Evolutionary conservation across 1,140 invertebrate species (phyloP).

Genomic region (Sycophaga agraensis): DNA sequence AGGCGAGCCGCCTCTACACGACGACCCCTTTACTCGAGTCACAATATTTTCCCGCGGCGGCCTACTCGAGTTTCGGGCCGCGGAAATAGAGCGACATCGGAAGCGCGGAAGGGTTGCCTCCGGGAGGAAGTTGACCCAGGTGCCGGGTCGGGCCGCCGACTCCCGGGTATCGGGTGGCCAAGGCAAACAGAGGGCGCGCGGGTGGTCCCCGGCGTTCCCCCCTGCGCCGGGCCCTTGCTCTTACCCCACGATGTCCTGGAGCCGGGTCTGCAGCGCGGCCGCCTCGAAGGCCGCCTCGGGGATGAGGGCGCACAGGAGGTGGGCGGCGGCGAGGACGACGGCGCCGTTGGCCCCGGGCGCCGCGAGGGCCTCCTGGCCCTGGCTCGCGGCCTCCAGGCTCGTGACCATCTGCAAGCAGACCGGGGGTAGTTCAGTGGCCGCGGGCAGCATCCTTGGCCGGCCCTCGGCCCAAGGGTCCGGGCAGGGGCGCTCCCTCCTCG

Average conservation of each 20-base stretch:
- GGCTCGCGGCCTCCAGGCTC: slow-evolving; percentile 47
- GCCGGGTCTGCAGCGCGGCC: slow-evolving; percentile 40
- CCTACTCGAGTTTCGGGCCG: background rate
- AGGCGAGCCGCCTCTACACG: background rate
- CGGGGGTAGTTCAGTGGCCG: no score
- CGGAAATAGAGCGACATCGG: slow-evolving; percentile 19
- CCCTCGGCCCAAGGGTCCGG: no score
- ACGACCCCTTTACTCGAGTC: slow-evolving; percentile 11
- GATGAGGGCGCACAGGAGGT: slow-evolving; percentile 53
- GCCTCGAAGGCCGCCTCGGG: slow-evolving; percentile 51
- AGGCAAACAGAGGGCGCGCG: slow-evolving; percentile 41
- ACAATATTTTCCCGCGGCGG: slow-evolving; percentile 12
- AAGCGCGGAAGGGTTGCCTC: slow-evolving; percentile 34
- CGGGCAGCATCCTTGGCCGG: no score
- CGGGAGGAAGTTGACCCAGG: slow-evolving; percentile 57
- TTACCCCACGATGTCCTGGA: slow-evolving; percentile 55
- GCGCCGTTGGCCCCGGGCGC: slow-evolving; percentile 38
- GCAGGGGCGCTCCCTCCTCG: background rate
- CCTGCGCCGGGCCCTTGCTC: slow-evolving; percentile 20
- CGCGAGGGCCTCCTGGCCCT: slow-evolving; percentile 46
- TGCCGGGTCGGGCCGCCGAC: slow-evolving; percentile 38
- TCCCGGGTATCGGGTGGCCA: slow-evolving; percentile 39
- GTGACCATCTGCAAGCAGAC: slow-evolving; percentile 43
- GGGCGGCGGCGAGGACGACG: slow-evolving; percentile 46
- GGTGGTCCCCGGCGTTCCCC: slow-evolving; percentile 40